Conservation (phyloP, 2,797 vertebrate genomes). For the Poliocrania exsul region DNA sequence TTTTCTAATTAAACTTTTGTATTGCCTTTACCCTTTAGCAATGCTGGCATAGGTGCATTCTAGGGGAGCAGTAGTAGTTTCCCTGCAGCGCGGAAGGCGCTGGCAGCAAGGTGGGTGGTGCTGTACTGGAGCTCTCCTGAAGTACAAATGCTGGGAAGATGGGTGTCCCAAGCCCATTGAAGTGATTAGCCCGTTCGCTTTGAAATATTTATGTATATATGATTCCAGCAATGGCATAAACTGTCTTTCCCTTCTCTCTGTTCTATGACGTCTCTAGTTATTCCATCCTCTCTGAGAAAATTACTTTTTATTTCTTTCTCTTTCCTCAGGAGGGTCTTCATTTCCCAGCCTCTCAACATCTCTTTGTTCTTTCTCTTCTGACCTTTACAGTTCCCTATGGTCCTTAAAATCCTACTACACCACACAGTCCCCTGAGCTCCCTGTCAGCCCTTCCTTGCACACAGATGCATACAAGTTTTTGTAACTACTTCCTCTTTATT, state of each 20-base stretch:
- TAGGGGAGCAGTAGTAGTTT: background rate
- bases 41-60: background rate
- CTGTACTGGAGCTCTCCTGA: background rate
- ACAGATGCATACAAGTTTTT: background rate
- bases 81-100: background rate
- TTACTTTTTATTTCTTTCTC: background rate
- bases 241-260: background rate
- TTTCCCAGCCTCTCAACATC: background rate
- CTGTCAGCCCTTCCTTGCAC: background rate
- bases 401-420: background rate
- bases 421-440: background rate
- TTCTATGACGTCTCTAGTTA: background rate
- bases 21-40: background rate
- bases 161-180: background rate
- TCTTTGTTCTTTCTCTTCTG: background rate
- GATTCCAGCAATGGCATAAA: background rate
- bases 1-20: background rate
- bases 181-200: background rate
- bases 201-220: background rate
- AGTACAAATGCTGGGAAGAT: background rate
- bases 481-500: slow-evolving; percentile 13
- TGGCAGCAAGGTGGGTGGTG: background rate
- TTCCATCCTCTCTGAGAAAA: background rate
- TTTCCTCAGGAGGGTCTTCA: background rate
- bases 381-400: background rate